Evolutionary conservation across 2,797 vertebrate species (phyloP).

Genomic region (Lerista edwardsae): DNA sequence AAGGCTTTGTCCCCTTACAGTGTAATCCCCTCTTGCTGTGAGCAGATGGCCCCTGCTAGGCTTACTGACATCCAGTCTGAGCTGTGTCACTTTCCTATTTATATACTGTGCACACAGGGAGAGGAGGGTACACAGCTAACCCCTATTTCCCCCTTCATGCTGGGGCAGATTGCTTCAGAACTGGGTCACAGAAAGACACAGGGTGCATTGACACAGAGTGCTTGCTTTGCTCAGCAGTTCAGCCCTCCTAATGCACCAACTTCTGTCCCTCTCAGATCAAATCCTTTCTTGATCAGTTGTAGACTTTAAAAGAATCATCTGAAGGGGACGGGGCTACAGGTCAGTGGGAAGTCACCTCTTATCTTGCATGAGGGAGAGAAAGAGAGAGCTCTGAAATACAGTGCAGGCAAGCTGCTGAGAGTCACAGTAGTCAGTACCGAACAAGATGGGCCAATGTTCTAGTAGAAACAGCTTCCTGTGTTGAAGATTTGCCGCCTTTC

Average conservation of each 20-base stretch:
- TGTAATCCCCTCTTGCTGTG: conserved; percentile 15
- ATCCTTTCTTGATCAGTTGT: not conserved
- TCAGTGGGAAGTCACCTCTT: too few species aligned
- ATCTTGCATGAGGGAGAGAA: too few species aligned
- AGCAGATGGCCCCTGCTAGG: conserved; percentile 28
- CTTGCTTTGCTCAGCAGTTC: not conserved
- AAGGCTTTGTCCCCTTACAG: not conserved
- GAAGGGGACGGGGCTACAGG: too few species aligned
- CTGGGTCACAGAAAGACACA: not conserved
- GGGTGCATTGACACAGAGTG: not conserved
- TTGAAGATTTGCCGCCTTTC: not conserved
- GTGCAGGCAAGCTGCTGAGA: too few species aligned
- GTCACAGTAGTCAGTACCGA: too few species aligned
- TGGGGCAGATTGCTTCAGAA: not conserved
- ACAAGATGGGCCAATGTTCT: too few species aligned
- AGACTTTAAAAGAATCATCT: not conserved
- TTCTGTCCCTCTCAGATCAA: not conserved
- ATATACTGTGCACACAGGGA: too few species aligned
- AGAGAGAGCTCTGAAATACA: too few species aligned
- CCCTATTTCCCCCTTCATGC: not conserved
- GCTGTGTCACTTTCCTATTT: conserved; percentile 5
- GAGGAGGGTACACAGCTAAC: not conserved
- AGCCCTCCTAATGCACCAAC: not conserved
- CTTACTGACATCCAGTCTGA: not conserved
- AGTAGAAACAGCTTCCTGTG: too few species aligned